Conservation (phyloP, 1,140 invertebrate species). For the Trichogramma pretiosum region DNA sequence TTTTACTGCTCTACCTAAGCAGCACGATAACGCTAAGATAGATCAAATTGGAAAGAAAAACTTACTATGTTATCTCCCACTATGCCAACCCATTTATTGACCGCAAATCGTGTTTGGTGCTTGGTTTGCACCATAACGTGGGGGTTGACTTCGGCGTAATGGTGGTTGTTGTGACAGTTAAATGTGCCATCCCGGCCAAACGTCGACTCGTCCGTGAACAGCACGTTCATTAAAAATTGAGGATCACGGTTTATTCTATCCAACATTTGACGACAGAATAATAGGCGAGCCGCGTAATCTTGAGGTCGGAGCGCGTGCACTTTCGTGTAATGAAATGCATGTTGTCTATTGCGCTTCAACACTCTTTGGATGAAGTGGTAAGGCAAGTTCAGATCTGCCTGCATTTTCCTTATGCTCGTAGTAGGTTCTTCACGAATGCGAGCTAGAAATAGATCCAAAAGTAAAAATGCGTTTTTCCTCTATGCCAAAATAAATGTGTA, state of each 20-base stretch:
- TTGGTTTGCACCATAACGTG: background rate
- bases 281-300: background rate
- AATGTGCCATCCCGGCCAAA: background rate
- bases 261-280: background rate
- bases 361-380: too few species aligned
- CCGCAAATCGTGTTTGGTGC: background rate
- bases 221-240: background rate
- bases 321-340: background rate
- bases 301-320: background rate
- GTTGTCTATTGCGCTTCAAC: background rate
- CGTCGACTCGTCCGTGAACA: background rate
- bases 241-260: background rate
- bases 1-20: too few species aligned
- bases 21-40: background rate
- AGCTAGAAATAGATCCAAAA: too few species aligned
- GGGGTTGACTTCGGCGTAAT: background rate
- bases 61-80: background rate
- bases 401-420: slow-evolving; percentile 16
- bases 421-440: too few species aligned
- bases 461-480: too few species aligned
- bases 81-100: background rate
- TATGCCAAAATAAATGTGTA: too few species aligned
- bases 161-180: background rate
- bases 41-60: background rate
- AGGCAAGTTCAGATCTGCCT: too few species aligned